phyloP scores from a whole-genome alignment of 2,888 invertebrate species.

The Lysandra bellargus region DNA sequence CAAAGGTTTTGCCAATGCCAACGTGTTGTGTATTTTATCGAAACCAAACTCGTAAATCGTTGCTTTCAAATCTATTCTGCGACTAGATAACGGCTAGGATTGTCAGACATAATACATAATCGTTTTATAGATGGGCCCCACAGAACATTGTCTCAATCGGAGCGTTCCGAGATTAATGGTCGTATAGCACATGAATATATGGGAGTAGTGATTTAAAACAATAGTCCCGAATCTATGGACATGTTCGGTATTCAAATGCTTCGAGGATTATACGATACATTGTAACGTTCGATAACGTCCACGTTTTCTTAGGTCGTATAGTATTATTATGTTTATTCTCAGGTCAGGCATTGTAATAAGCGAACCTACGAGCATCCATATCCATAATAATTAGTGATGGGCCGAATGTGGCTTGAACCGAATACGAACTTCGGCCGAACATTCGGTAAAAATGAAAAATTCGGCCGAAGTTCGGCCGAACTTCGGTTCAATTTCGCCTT shows the following conservation, averaged over 20 bases:
- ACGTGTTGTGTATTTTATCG: background rate
- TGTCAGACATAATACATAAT: constrained; percentile 9
- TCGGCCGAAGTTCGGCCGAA: no score
- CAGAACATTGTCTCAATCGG: constrained; percentile 25
- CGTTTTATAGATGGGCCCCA: constrained; percentile 17
- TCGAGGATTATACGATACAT: background rate
- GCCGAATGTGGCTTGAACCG: no score
- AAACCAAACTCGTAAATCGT: background rate
- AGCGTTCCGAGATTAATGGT: constrained; percentile 18
- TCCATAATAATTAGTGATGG: no score
- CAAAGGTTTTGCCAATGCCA: background rate
- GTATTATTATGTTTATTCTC: no score
- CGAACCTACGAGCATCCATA: no score
- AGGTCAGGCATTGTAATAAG: no score
- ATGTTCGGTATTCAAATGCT: background rate
- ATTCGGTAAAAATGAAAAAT: no score
- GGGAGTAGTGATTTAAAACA: constrained; percentile 14
- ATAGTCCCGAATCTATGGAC: background rate
- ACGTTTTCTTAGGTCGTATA: background rate
- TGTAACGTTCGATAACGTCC: background rate
- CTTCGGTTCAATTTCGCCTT: no score
- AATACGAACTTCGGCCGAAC: no score
- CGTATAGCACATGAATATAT: constrained; percentile 15
- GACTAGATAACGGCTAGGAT: background rate
- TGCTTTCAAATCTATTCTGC: background rate